Evolutionary conservation across 1,140 invertebrate genomes (phyloP).

Genomic region (Dufourea novaeangliae): DNA sequence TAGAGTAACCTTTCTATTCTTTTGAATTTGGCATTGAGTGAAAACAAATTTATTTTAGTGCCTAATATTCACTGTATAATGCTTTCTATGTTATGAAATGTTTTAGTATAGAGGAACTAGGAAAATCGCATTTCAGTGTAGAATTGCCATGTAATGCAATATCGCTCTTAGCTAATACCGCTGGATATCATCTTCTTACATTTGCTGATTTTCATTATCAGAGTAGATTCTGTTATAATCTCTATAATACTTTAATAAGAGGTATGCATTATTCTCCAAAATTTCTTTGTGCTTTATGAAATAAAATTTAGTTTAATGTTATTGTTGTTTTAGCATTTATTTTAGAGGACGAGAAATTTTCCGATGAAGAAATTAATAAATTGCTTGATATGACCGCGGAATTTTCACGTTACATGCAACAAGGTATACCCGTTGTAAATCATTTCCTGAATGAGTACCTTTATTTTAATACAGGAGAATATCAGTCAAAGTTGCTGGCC

Average conservation of each 20-base stretch:
- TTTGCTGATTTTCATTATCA: slow-evolving; percentile 75
- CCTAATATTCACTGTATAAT: too few relatives aligned
- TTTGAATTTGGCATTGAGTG: too few relatives aligned
- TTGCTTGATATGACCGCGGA: slow-evolving; percentile 73
- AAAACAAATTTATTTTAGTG: too few relatives aligned
- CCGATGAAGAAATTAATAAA: slow-evolving; percentile 68
- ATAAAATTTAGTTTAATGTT: slow-evolving; percentile 8
- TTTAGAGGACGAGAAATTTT: slow-evolving; percentile 69
- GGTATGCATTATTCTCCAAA: slow-evolving; percentile 55
- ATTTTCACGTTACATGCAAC: slow-evolving; percentile 77
- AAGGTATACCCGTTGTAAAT: slow-evolving; percentile 76
- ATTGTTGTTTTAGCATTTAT: slow-evolving; percentile 70
- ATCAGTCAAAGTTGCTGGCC: slow-evolving; percentile 67
- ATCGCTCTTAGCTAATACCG: slow-evolving; percentile 74
- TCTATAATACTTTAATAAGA: slow-evolving; percentile 75
- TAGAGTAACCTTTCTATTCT: too few relatives aligned
- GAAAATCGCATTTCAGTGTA: slow-evolving; percentile 70
- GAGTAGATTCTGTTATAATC: slow-evolving; percentile 77
- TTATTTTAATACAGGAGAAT: slow-evolving; percentile 67
- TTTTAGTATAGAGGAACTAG: slow-evolving; percentile 70
- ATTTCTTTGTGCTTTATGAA: background rate
- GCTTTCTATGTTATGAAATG: slow-evolving; percentile 14
- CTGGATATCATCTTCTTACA: slow-evolving; percentile 77
- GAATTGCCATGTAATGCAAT: slow-evolving; percentile 75
- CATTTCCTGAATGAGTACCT: slow-evolving; percentile 76